Base-by-base conservation (phyloP, 2,113 vertebrate genomes). In the Engraulis encrasicolus region DNA sequence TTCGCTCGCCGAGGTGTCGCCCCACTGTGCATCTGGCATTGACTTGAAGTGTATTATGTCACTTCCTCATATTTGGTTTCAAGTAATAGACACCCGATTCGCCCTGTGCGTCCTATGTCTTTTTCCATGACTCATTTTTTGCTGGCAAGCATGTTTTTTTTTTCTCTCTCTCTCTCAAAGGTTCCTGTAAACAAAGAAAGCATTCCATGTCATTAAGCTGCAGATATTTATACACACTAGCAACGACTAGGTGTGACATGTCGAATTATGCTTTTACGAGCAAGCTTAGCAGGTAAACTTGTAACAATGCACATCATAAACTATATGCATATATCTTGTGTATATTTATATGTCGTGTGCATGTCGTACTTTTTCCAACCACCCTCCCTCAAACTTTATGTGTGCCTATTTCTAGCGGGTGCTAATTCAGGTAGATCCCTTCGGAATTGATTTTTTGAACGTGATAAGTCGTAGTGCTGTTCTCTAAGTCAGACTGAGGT, bases 11-110 rank as follows among this genome's bases (percentile, higher is more conserved):
- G 34, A 74, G 66, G 66, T 74, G 66, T 74, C 66, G 34, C 66
- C n/a, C 66, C 34, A 74, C 31, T 74, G 66, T 74, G 66, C 66
- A 34, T 74, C 66, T 74, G 66, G 66, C 66, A 74, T 74, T 74
- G 66, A 34, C 66, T 34, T 34, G 12, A 71, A 74, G 66, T 74
- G 34, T 74, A 34, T 36, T 74, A 74, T 74, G 12, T 27, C 66
- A 74, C 66, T 74, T 74, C 66, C 66, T 74, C 15, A 74, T 74
- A 74, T 74, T 74, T 74, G 9, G 66, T 74, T 74, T 74, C 66
- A 36, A n/a, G 66, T 74, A 74, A 74, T 15, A 34, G 66, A 74
- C 66, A 74, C 66, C 23, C 66, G 66, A 34, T 5, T 34, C 31
- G 15, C 31, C 66, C 66, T 17, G 66, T 74, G 66, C 34, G 66